Conservation (phyloP, 2,113 vertebrate species). For the Gnathonemus echidnorhynchus region DNA sequence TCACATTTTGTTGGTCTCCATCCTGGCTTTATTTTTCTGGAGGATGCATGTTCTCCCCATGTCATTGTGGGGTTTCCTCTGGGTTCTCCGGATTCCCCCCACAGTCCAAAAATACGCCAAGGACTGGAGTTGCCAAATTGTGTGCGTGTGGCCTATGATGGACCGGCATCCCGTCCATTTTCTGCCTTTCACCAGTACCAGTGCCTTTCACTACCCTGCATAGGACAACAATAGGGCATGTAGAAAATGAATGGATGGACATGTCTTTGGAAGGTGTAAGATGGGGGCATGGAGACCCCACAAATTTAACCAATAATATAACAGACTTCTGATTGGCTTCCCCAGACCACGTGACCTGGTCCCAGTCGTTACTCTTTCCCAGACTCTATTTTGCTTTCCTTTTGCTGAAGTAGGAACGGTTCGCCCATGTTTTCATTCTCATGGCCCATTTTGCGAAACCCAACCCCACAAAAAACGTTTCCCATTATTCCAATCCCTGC, state of each 20-base stretch:
- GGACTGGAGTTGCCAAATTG: too few species aligned
- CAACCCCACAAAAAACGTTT: not conserved
- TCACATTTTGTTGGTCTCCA: not conserved
- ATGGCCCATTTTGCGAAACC: not conserved
- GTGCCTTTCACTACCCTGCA: not conserved
- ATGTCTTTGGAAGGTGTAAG: not conserved
- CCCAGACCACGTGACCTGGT: not conserved
- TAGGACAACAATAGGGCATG: too few species aligned
- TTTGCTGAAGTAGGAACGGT: not conserved
- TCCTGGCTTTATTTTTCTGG: not conserved
- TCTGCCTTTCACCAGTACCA: not conserved
- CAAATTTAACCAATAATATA: not conserved
- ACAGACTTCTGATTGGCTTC: not conserved
- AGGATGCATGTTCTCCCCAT: not conserved
- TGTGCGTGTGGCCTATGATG: too few species aligned
- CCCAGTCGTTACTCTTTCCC: not conserved
- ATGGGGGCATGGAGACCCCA: not conserved
- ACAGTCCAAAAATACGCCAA: too few species aligned
- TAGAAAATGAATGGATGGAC: too few species aligned
- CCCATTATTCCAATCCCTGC: not conserved
- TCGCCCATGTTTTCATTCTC: not conserved
- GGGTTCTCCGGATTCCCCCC: not conserved
- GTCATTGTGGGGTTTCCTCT: not conserved
- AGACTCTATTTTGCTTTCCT: not conserved
- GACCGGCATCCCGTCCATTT: not conserved